Evolutionary conservation across 2,888 invertebrate species (phyloP).

Genomic region (Philaethria dido): DNA sequence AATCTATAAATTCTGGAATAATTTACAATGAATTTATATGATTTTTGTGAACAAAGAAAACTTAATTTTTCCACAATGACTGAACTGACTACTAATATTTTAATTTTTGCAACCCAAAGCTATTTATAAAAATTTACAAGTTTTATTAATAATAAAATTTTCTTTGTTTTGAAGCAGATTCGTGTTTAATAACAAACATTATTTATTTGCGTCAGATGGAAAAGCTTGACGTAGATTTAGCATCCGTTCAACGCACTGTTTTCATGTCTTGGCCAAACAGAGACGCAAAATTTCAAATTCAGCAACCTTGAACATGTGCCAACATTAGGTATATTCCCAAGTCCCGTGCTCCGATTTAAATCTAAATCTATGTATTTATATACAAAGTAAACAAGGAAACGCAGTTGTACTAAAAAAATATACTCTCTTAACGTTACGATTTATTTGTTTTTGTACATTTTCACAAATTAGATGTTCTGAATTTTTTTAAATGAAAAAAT

Average conservation of each 20-base stretch:
- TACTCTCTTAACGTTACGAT: slow-evolving; percentile 8
- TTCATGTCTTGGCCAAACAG: slow-evolving; percentile 71
- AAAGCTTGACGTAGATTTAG: slow-evolving; percentile 60
- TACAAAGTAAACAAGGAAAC: slow-evolving; percentile 57
- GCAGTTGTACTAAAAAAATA: slow-evolving; percentile 17
- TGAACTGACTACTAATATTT: too few relatives aligned
- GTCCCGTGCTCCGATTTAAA: slow-evolving; percentile 63
- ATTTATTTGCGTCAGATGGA: slow-evolving; percentile 60
- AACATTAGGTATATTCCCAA: slow-evolving; percentile 54
- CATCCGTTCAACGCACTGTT: slow-evolving; percentile 63
- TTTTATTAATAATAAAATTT: slow-evolving; percentile 13
- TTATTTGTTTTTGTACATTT: slow-evolving; percentile 11
- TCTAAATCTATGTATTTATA: slow-evolving; percentile 59
- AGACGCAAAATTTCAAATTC: slow-evolving; percentile 74
- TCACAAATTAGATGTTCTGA: background rate
- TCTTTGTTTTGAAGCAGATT: slow-evolving; percentile 29
- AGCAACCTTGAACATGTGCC: slow-evolving; percentile 81
- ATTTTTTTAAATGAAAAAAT: background rate
- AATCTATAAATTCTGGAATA: too few relatives aligned
- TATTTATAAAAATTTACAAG: background rate
- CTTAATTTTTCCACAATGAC: background rate
- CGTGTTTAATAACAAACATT: slow-evolving; percentile 28
- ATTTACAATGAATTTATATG: background rate
- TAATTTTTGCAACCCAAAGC: background rate
- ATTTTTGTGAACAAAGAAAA: background rate